Conservation (phyloP, 2,888 invertebrate genomes). For the Lathronympha strigana region DNA sequence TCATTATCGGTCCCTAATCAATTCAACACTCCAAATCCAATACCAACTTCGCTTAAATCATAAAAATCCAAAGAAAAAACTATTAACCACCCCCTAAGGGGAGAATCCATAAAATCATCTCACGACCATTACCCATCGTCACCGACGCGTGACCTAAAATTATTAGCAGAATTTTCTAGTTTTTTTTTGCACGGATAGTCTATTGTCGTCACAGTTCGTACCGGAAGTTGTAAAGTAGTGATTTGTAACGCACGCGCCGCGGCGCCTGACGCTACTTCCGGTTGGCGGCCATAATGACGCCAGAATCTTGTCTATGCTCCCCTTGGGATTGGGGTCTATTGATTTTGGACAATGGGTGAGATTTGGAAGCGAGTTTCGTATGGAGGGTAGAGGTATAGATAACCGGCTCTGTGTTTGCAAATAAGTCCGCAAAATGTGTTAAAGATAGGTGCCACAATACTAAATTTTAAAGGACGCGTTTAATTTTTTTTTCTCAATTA, state of each 20-base stretch:
- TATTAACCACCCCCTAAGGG: conserved; percentile 46
- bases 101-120: conserved; percentile 79
- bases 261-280: conserved; percentile 80
- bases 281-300: conserved; percentile 73
- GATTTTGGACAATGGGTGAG: conserved; percentile 1
- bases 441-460: too few species aligned
- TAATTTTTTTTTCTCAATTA: too few species aligned
- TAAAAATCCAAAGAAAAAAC: conserved; percentile 36
- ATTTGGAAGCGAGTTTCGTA: neutral
- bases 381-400: neutral
- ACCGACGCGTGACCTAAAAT: conserved; percentile 74
- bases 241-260: conserved; percentile 85
- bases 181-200: conserved; percentile 65
- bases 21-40: neutral
- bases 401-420: too few species aligned
- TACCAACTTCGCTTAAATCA: conserved; percentile 30
- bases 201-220: conserved; percentile 63
- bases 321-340: conserved; percentile 11
- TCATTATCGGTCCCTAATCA: too few species aligned
- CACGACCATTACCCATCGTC: conserved; percentile 73
- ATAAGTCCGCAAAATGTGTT: too few species aligned
- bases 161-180: conserved; percentile 66
- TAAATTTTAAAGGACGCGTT: too few species aligned
- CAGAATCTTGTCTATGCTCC: conserved; percentile 48
- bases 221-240: conserved; percentile 85